Conservation (phyloP, 2,888 invertebrate species). For the Argynnis bischoffii region DNA sequence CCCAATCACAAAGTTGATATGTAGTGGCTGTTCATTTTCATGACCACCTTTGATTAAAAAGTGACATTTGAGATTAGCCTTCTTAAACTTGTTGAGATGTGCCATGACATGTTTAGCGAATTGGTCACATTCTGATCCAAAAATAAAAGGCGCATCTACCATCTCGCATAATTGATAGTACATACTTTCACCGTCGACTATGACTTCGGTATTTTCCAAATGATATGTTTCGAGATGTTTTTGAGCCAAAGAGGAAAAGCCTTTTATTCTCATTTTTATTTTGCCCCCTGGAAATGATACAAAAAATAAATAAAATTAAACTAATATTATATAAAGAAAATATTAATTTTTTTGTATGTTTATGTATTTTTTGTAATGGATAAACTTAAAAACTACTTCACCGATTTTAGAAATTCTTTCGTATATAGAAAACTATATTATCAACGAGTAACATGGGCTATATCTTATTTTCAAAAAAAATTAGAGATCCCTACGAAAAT, state of each 20-base stretch:
- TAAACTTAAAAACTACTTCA: too few species aligned
- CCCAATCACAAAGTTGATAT: too few species aligned
- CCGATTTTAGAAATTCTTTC: too few species aligned
- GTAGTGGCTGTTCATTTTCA: slow-evolving; percentile 30
- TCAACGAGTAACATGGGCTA: too few species aligned
- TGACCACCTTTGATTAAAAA: slow-evolving; percentile 53
- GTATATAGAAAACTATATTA: too few species aligned
- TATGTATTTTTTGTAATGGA: too few species aligned
- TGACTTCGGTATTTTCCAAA: slow-evolving; percentile 47
- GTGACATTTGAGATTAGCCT: slow-evolving; percentile 51
- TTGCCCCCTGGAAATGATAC: not conserved
- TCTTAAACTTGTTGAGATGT: slow-evolving; percentile 45
- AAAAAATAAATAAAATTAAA: too few species aligned
- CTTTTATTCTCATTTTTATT: slow-evolving; percentile 38
- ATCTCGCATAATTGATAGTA: slow-evolving; percentile 45
- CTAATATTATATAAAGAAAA: too few species aligned
- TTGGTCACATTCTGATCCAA: slow-evolving; percentile 51
- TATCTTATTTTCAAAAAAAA: too few species aligned
- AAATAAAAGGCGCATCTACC: slow-evolving; percentile 37
- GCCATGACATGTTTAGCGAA: slow-evolving; percentile 46
- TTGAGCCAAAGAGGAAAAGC: slow-evolving; percentile 13
- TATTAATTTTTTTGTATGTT: too few species aligned
- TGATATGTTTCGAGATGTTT: slow-evolving; percentile 6
- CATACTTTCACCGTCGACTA: slow-evolving; percentile 53
- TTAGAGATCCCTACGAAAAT: too few species aligned